phyloP scores from a whole-genome alignment of 2,888 invertebrate genomes.

The Gymnoscelis rufifasciata region DNA sequence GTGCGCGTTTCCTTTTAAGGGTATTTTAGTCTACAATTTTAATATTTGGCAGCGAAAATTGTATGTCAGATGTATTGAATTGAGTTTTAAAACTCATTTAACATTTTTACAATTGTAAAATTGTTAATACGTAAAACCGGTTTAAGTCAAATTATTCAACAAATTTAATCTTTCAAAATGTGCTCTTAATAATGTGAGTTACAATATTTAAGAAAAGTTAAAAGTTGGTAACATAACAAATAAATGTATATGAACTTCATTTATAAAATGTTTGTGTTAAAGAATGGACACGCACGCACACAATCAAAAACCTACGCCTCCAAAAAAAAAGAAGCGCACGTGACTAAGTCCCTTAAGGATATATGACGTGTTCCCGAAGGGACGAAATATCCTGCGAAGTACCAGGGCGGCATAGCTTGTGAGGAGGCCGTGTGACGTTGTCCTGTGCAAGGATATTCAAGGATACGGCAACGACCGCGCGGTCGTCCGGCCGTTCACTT shows the following conservation, averaged over 20 bases:
- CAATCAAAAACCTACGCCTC: constrained; percentile 15
- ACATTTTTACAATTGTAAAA: too few relatives aligned
- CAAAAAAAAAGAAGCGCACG: constrained; percentile 23
- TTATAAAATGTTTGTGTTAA: too few relatives aligned
- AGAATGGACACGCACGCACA: constrained; percentile 21
- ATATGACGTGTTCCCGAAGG: constrained; percentile 72
- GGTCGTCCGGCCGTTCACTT: constrained; percentile 56
- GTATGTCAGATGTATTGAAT: too few relatives aligned
- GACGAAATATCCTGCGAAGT: constrained; percentile 78
- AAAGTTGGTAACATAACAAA: too few relatives aligned
- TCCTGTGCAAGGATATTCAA: constrained; percentile 76
- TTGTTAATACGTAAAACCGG: too few relatives aligned
- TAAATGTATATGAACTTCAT: too few relatives aligned
- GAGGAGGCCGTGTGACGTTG: constrained; percentile 55
- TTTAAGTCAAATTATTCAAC: too few relatives aligned
- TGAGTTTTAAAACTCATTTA: too few relatives aligned
- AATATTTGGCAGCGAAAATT: too few relatives aligned
- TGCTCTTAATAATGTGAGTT: too few relatives aligned
- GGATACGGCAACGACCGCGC: constrained; percentile 68
- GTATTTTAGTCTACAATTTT: constrained; percentile 10
- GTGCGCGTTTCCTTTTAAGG: constrained; percentile 8
- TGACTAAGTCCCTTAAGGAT: constrained; percentile 55
- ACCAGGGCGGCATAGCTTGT: constrained; percentile 66
- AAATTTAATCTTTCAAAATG: too few relatives aligned
- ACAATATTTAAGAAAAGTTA: too few relatives aligned